Conservation (phyloP, 2,888 invertebrate species). For the Calameuta filiformis region DNA sequence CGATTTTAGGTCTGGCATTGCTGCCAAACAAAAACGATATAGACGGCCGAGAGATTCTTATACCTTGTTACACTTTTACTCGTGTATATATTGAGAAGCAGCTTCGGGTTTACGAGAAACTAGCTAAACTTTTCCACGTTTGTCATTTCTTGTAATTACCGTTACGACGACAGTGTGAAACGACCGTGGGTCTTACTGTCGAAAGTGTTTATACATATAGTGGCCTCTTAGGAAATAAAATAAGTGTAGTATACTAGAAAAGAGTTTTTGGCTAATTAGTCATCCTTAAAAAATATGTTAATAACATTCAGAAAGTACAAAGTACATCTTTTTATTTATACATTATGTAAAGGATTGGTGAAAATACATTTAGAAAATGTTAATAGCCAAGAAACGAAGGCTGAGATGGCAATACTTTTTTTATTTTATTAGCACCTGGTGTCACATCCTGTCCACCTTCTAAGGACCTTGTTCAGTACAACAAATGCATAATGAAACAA, state of each 20-base stretch:
- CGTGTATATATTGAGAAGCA: background rate
- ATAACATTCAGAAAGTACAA: background rate
- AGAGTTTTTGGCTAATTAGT: background rate
- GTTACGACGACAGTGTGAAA: background rate
- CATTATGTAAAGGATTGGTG: background rate
- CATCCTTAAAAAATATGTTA: background rate
- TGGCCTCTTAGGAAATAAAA: no score
- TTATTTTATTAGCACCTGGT: conserved; percentile 49
- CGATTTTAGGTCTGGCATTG: conserved; percentile 46
- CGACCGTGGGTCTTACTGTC: background rate
- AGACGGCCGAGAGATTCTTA: background rate
- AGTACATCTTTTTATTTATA: background rate
- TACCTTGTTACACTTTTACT: background rate
- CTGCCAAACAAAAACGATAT: background rate
- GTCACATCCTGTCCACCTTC: conserved; percentile 50
- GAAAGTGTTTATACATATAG: background rate
- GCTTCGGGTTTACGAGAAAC: background rate
- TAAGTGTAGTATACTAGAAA: background rate
- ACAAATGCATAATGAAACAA: conserved; percentile 71
- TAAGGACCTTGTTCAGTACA: conserved; percentile 40
- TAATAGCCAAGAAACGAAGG: background rate
- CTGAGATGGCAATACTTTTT: background rate
- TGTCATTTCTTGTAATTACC: background rate
- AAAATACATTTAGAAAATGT: background rate
- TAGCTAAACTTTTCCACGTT: background rate